Conservation (phyloP, 2,888 invertebrate species). For the Cetonia aurata region DNA sequence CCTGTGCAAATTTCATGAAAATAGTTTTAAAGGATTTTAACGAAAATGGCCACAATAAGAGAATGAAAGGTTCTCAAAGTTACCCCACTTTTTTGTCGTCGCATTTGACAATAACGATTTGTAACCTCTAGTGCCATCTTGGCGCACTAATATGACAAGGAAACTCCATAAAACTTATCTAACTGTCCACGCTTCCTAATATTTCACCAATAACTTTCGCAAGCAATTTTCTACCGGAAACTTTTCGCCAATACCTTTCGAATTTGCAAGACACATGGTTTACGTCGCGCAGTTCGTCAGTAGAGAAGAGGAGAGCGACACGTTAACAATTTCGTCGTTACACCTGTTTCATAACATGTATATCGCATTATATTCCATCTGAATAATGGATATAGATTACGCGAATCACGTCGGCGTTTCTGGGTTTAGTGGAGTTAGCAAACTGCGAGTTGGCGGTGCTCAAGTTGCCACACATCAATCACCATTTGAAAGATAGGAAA, state of each 20-base stretch:
- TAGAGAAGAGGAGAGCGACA: not conserved
- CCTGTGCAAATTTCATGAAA: too few species aligned
- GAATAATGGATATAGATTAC: conserved; percentile 44
- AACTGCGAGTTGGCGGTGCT: conserved; percentile 39
- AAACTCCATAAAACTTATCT: conserved; percentile 60
- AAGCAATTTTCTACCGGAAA: conserved; percentile 39
- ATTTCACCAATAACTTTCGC: conserved; percentile 53
- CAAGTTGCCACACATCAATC: conserved; percentile 63
- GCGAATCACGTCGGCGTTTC: conserved; percentile 44
- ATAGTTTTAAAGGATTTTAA: too few species aligned
- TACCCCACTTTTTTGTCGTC: conserved; percentile 50
- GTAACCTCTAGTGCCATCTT: conserved; percentile 56
- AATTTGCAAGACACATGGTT: conserved; percentile 31
- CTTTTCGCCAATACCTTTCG: conserved; percentile 16
- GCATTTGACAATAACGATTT: conserved; percentile 60
- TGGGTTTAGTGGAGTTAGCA: conserved; percentile 40
- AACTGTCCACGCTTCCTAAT: conserved; percentile 57
- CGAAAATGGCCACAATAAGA: too few species aligned
- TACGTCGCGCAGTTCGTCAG: not conserved
- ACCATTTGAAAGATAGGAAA: conserved; percentile 66
- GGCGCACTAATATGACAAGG: conserved; percentile 57
- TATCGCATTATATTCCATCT: conserved; percentile 32
- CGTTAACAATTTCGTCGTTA: conserved; percentile 16
- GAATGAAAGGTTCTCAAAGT: not conserved
- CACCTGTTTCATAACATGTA: conserved; percentile 27